A percentile compares a stretch with the other conserved stretches of the same genome.
Conservation (phyloP, 1,140 invertebrate species). For the Pollicipes pollicipes region DNA sequence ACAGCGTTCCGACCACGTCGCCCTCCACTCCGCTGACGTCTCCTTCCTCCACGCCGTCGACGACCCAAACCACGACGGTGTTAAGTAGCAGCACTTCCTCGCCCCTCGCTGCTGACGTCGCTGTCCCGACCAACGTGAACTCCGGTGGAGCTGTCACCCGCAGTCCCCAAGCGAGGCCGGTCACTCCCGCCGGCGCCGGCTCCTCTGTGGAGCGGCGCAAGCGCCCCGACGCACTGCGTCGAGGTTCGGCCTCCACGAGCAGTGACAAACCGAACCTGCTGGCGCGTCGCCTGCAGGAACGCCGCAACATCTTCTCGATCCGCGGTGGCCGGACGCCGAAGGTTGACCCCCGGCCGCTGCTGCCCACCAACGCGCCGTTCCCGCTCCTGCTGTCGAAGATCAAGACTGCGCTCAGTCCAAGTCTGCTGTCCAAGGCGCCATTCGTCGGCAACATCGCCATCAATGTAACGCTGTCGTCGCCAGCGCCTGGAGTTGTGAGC, state of each 20-base stretch:
- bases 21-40: too few relatives aligned
- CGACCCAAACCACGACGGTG: background rate
- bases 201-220: background rate
- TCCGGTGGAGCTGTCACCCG: too few relatives aligned
- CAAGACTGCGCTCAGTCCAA: background rate
- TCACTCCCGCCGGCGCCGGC: too few relatives aligned
- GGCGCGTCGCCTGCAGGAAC: background rate
- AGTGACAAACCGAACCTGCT: background rate
- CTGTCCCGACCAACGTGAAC: background rate
- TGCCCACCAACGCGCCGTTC: background rate
- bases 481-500: too few relatives aligned
- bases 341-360: background rate
- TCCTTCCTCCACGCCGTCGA: background rate
- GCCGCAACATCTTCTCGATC: background rate
- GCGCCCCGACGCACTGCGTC: background rate
- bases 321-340: background rate
- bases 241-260: background rate
- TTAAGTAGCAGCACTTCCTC: background rate
- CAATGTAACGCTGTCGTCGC: background rate
- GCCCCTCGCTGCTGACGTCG: background rate
- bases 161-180: too few relatives aligned
- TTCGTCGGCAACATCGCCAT: background rate
- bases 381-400: background rate
- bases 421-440: background rate
- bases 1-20: too few relatives aligned